Percentiles rank a stretch among this genome's conserved stretches.
Evolutionary conservation across 2,113 vertebrate genomes (phyloP).

Genomic region (Dasyurus viverrinus): DNA sequence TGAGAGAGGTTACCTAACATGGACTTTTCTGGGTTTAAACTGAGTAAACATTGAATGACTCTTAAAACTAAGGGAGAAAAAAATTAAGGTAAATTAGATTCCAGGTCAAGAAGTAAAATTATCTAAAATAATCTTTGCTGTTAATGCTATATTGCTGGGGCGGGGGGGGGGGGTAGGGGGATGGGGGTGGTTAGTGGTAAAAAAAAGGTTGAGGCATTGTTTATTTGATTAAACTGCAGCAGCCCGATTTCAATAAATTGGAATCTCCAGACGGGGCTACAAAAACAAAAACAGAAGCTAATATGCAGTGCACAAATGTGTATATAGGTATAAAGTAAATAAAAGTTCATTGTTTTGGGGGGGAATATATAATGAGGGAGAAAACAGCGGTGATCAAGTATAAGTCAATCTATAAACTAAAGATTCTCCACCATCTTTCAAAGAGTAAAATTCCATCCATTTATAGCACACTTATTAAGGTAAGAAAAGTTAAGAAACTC

Average conservation of each 20-base stretch:
- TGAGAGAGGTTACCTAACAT: background rate
- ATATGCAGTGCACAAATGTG: background rate
- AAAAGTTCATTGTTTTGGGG: background rate
- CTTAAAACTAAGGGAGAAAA: constrained; percentile 28
- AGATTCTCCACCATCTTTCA: background rate
- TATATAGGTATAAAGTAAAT: background rate
- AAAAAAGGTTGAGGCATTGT: background rate
- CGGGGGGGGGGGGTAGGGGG: background rate
- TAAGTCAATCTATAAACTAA: background rate
- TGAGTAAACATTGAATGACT: background rate
- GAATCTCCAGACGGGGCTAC: background rate
- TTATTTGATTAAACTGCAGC: background rate
- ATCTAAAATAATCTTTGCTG: constrained; percentile 24
- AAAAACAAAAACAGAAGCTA: background rate
- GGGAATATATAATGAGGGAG: background rate
- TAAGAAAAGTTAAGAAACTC: background rate
- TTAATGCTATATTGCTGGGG: background rate
- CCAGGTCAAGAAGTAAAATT: constrained; percentile 28
- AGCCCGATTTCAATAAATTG: background rate
- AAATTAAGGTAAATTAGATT: constrained; percentile 15
- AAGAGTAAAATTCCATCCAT: background rate
- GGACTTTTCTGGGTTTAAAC: constrained; percentile 12
- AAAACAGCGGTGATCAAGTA: background rate
- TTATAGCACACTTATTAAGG: background rate
- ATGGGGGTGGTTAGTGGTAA: background rate